Base-by-base conservation (phyloP, 2,888 invertebrate genomes). In the Amorpha juglandis region DNA sequence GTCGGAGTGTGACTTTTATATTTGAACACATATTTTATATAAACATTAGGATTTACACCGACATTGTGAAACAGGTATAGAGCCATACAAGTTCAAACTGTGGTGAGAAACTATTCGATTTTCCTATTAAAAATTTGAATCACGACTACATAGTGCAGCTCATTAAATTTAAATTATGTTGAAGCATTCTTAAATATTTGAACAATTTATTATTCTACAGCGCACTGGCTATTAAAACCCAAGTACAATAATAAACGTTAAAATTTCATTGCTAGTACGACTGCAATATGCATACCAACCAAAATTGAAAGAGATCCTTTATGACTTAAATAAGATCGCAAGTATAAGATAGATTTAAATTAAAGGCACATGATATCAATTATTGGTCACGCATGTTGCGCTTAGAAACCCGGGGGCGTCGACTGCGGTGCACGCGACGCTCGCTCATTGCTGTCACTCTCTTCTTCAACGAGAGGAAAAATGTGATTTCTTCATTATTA, bases 331-430 rank as follows among this genome's bases (percentile, higher is more conserved):
- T 62, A 69, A 45, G 27, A n/a, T 27, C 47, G 38, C 42, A 64
- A 14, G 42, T 53, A 53, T 42, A 63, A 73, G 73, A 75, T 75
- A 77, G 74, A 78, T 82, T 76, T 81, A 78, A 83, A 84, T 83
- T 79, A 79, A 83, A 83, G 82, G 79, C 81, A 81, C 80, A 80
- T 82, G 77, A 82, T 82, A 82, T 76, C 77, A 83, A 85, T 84
- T n/a, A n/a, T n/a, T 86, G 86, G 88, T 89, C 90, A 89, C 89
- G 90, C 89, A 83, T 78, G 80, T 71, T 84, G 84, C 78, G 76
- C 83, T 74, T 86, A 86, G 89, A 88, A 87, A 89, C 84, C 84
- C 71, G 81, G 82, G 90, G 89, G 88, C 89, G 87, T 86, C 89
- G 88, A 86, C 87, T 86, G 83, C 71, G 71, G 69, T 70, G 68